Percentiles rank a stretch among this genome's conserved stretches.
Conservation (phyloP, 2,113 vertebrate genomes). For the Girardinichthys multiradiatus region DNA sequence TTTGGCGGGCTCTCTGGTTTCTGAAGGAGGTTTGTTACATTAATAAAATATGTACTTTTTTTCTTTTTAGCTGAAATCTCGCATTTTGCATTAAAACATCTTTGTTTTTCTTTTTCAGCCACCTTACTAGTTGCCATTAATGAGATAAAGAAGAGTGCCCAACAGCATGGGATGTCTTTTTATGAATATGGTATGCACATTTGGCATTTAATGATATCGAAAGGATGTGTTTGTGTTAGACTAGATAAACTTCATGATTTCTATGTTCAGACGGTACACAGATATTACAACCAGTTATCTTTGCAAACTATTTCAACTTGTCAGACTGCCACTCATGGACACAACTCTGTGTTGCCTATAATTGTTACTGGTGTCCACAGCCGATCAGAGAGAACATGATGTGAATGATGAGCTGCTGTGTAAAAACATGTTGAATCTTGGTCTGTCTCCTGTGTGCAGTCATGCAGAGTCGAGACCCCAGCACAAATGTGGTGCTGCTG, state of each 20-base stretch:
- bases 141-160: constrained; percentile 92
- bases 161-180: constrained; percentile 86
- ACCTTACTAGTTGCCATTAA: constrained; percentile 96
- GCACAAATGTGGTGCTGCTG: constrained; percentile 95
- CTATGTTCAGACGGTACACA: not conserved
- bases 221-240: not conserved
- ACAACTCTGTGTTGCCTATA: not conserved
- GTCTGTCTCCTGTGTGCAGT: constrained; percentile 78
- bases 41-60: not conserved
- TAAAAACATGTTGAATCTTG: not conserved
- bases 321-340: not conserved
- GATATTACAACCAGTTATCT: not conserved
- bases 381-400: not conserved
- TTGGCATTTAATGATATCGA: not conserved
- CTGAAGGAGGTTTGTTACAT: constrained; percentile 92
- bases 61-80: not conserved
- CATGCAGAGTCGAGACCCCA: constrained; percentile 94
- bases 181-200: constrained; percentile 92
- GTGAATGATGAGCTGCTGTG: too few relatives aligned
- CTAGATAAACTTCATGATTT: not conserved
- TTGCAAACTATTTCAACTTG: not conserved
- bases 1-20: constrained; percentile 95
- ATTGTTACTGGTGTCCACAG: too few relatives aligned
- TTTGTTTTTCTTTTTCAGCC: constrained; percentile 80
- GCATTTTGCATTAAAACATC: constrained; percentile 3